Conservation (phyloP, 2,797 vertebrate species). For the Diplodus puntazzo region DNA sequence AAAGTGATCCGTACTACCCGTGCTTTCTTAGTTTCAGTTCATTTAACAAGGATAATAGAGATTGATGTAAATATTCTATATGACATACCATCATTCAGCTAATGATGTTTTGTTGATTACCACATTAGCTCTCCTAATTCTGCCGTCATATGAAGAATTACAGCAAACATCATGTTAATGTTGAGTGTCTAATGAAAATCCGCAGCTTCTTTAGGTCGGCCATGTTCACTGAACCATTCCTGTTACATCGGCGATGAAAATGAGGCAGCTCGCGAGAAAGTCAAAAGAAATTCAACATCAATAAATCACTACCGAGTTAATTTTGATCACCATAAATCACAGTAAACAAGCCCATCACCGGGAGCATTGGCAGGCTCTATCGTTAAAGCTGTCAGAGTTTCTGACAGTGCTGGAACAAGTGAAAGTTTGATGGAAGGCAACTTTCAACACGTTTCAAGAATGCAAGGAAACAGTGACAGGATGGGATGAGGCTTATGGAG, state of each 20-base stretch:
- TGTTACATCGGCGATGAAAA: constrained; percentile 30
- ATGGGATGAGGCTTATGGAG: constrained; percentile 20
- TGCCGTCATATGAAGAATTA: constrained; percentile 57
- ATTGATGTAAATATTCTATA: constrained; percentile 74
- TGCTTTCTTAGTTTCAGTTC: constrained; percentile 57
- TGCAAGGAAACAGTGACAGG: constrained; percentile 9
- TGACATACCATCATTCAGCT: constrained; percentile 64
- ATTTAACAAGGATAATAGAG: constrained; percentile 72
- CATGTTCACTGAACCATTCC: constrained; percentile 34
- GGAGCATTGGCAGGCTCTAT: constrained; percentile 20
- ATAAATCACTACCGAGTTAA: constrained; percentile 58
- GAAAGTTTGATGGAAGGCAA: constrained; percentile 40
- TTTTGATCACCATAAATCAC: constrained; percentile 57
- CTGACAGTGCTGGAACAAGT: constrained; percentile 34
- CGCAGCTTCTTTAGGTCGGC: constrained; percentile 25
- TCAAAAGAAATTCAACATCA: constrained; percentile 51
- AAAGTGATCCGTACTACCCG: constrained; percentile 44
- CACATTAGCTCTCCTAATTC: constrained; percentile 63
- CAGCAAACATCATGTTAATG: constrained; percentile 49
- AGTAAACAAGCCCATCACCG: constrained; percentile 40
- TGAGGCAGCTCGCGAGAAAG: constrained; percentile 39
- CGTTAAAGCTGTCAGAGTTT: constrained; percentile 26
- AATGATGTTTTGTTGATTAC: constrained; percentile 72
- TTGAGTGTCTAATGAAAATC: constrained; percentile 47
- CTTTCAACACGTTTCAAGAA: constrained; percentile 20